Base-by-base conservation (phyloP, 1,140 invertebrate species). In the Coptotermes formosanus region DNA sequence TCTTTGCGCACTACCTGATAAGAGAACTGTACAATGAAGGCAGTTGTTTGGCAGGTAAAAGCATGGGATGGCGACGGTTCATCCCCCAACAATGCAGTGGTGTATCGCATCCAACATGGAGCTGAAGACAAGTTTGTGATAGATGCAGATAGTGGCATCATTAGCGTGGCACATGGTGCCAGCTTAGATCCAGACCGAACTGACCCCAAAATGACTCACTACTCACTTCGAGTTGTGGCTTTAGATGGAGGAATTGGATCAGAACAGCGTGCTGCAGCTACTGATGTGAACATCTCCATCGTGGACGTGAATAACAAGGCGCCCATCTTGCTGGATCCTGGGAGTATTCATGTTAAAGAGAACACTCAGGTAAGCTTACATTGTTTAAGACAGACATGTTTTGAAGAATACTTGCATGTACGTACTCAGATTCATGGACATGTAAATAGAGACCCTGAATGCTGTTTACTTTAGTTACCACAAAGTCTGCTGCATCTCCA, bases 101-200 rank as follows among this genome's bases (percentile, higher is more conserved):
- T 97, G 9, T 98, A 99, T 90, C 93, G 97, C 87, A 97, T 99
- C 82, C 94, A 96, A 89, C 93, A 93, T 87, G 98, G 98, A 11
- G 96, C 96, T 3, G 94, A 94, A 44, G 98, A 98, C 89, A 99
- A 98, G 91, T 99, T 99, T 91, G 94, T 97, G 0, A 97, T 99
- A 19, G 95, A 96, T 89, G 93, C 96, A 0, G 94, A 95, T 88
- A 94, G 93, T 1, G 98, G 98, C 0, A 92, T 95, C 0, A 95
- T 99, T 55, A 94, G 94, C n/a, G 95, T 98, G 0, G 96, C 97
- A 0, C 92, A 94, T 21, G 97, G 97, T 0, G 97, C 97, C 0
- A 95, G 94, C 87, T 93, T 99, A 81, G 97, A 99, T 92, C 97
- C 96, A 0, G 97, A 98, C 91, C 92, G 94, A n/a, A 96, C 95